A percentile compares a stretch with the other conserved stretches of the same genome.
Evolutionary conservation across 2,888 invertebrate genomes (phyloP).

Genomic region (Anorthoa munda): DNA sequence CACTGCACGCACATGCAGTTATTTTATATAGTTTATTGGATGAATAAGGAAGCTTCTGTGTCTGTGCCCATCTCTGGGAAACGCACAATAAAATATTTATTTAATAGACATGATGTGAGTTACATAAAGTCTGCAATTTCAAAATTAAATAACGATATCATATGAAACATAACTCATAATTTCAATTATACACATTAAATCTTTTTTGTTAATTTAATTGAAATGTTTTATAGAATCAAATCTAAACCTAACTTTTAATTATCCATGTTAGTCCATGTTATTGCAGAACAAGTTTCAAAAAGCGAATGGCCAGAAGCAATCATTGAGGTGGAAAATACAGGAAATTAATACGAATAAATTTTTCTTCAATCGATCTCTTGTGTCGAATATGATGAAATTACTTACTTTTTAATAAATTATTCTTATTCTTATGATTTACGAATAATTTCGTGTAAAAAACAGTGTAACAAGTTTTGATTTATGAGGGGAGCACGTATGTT

Average conservation of each 20-base stretch:
- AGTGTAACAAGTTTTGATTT: conserved; percentile 26
- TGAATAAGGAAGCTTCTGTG: conserved; percentile 19
- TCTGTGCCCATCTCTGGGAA: conserved; percentile 20
- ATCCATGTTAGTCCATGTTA: conserved; percentile 40
- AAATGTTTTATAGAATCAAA: conserved; percentile 44
- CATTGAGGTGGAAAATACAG: conserved; percentile 31
- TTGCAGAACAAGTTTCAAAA: conserved; percentile 52
- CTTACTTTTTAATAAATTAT: too few relatives aligned
- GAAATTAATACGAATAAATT: conserved; percentile 39
- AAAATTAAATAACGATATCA: conserved; percentile 63
- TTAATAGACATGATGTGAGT: conserved; percentile 1
- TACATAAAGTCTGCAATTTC: neutral
- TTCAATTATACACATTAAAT: conserved; percentile 67
- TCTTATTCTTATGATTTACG: too few relatives aligned
- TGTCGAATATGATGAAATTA: conserved; percentile 11
- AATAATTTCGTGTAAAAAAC: conserved; percentile 32
- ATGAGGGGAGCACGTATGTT: conserved; percentile 27
- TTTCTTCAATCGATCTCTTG: conserved; percentile 29
- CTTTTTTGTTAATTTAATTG: conserved; percentile 64
- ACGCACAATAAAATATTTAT: conserved; percentile 38
- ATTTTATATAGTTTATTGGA: conserved; percentile 20
- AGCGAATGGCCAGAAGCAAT: conserved; percentile 46
- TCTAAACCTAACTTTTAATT: conserved; percentile 63
- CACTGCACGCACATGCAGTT: conserved; percentile 16
- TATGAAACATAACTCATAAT: conserved; percentile 39